Percentiles rank a stretch among this genome's conserved stretches.
These are phyloP conservation scores for Lithophane leautieri DNA, from an alignment of 2,888 invertebrate species.

Conservation along the genomic window DNA sequence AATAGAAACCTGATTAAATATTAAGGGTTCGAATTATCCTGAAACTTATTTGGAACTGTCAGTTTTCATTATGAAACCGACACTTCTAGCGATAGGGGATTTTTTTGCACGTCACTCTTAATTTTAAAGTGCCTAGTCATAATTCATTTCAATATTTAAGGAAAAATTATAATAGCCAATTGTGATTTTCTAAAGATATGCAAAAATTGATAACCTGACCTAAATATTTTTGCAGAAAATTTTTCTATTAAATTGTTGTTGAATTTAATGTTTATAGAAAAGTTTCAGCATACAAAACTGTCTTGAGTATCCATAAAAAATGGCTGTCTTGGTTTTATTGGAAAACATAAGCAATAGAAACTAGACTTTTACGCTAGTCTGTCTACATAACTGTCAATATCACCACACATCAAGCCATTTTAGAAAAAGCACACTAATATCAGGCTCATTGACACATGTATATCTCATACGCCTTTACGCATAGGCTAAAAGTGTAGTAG, in stretches of 20 bases:
- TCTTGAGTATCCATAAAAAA: too few relatives aligned
- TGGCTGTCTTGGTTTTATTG: too few relatives aligned
- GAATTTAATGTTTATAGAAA: neutral
- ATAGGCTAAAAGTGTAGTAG: slow-evolving; percentile 34
- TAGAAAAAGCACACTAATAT: neutral
- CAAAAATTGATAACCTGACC: neutral
- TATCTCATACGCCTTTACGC: neutral
- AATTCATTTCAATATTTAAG: slow-evolving; percentile 29
- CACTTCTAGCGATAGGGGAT: slow-evolving; percentile 32
- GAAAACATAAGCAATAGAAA: neutral
- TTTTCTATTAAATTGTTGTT: too few relatives aligned
- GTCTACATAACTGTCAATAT: neutral
- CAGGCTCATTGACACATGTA: neutral
- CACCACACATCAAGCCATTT: neutral
- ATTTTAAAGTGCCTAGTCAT: slow-evolving; percentile 36
- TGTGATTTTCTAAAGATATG: neutral
- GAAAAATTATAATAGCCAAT: slow-evolving; percentile 10
- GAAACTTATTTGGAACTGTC: slow-evolving; percentile 53
- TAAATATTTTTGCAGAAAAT: too few relatives aligned
- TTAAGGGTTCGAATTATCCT: slow-evolving; percentile 50
- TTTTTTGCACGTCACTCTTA: slow-evolving; percentile 50
- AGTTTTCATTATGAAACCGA: slow-evolving; percentile 59
- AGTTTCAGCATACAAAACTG: neutral
- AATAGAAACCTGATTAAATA: slow-evolving; percentile 56
- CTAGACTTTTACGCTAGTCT: neutral